Conservation (phyloP, 2,888 invertebrate species). For the Thalpophila matura region DNA sequence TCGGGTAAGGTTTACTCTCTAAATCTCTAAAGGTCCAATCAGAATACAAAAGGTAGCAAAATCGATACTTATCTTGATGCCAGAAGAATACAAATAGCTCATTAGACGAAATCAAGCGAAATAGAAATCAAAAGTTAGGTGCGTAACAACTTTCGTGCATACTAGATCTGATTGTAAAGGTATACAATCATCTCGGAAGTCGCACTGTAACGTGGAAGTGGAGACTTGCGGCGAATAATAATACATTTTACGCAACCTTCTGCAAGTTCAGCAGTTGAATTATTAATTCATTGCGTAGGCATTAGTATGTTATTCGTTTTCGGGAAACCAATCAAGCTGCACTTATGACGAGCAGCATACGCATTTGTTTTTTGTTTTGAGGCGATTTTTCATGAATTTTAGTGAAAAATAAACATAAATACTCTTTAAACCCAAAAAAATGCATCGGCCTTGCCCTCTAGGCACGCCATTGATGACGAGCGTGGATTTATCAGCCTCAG, state of each 20-base stretch:
- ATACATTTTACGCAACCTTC: conserved; percentile 70
- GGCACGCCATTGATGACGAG: too few species aligned
- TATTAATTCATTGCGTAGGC: conserved; percentile 58
- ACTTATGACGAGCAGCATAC: background rate
- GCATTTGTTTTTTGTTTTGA: too few species aligned
- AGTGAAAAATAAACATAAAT: too few species aligned
- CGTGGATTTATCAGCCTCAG: too few species aligned
- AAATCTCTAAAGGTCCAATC: too few species aligned
- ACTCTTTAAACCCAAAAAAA: too few species aligned
- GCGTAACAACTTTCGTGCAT: conserved; percentile 56
- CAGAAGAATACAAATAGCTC: conserved; percentile 69
- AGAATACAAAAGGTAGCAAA: conserved; percentile 58
- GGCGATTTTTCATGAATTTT: too few species aligned
- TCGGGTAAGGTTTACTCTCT: too few species aligned
- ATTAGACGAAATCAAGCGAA: conserved; percentile 70
- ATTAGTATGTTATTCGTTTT: conserved; percentile 62
- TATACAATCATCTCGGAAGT: conserved; percentile 74
- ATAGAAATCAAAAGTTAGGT: conserved; percentile 75
- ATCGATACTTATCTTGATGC: conserved; percentile 33
- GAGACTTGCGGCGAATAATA: conserved; percentile 66
- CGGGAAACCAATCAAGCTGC: conserved; percentile 50
- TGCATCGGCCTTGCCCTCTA: too few species aligned
- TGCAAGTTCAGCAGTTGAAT: conserved; percentile 63
- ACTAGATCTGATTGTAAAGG: conserved; percentile 67
- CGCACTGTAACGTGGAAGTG: conserved; percentile 70